A percentile compares a stretch with the other conserved stretches of the same genome.
Conservation (phyloP, 1,140 invertebrate species). For the Dendrolimus punctatus region DNA sequence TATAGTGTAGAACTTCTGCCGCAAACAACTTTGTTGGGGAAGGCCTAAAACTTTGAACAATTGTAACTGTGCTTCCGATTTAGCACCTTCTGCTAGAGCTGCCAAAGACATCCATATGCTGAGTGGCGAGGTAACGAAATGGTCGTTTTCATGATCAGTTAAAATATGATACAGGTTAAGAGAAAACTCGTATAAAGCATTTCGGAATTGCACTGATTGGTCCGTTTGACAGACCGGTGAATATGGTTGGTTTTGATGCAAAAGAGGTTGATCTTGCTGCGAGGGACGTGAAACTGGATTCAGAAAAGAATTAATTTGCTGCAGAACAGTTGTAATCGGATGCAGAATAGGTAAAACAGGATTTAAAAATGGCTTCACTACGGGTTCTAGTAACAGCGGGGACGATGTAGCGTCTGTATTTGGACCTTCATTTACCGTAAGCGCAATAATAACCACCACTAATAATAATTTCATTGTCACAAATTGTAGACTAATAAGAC, state of each 20-base stretch:
- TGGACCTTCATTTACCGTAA: too few relatives aligned
- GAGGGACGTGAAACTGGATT: too few relatives aligned
- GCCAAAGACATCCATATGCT: slow-evolving; percentile 11
- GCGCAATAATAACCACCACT: too few relatives aligned
- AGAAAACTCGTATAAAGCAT: not conserved
- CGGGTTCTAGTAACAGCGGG: too few relatives aligned
- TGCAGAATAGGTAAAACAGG: too few relatives aligned
- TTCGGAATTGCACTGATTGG: not conserved
- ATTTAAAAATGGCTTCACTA: too few relatives aligned
- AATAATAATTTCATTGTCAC: too few relatives aligned
- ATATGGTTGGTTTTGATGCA: not conserved
- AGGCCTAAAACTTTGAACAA: slow-evolving; percentile 8
- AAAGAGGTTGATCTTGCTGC: not conserved
- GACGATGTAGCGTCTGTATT: too few relatives aligned
- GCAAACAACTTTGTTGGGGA: slow-evolving; percentile 6
- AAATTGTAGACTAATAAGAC: too few relatives aligned
- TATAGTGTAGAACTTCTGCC: slow-evolving; percentile 7
- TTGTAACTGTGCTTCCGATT: slow-evolving; percentile 1
- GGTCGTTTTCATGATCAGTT: not conserved
- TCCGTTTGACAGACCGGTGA: not conserved
- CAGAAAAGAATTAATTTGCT: too few relatives aligned
- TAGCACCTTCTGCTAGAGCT: slow-evolving; percentile 8
- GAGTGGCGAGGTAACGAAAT: slow-evolving; percentile 8
- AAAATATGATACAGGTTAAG: not conserved
- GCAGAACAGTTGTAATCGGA: too few relatives aligned